Evolutionary conservation across 2,113 vertebrate genomes (phyloP), one percentile per base, ranked within the genome.

Genomic region (Pelmatolapia mariae): DNA sequence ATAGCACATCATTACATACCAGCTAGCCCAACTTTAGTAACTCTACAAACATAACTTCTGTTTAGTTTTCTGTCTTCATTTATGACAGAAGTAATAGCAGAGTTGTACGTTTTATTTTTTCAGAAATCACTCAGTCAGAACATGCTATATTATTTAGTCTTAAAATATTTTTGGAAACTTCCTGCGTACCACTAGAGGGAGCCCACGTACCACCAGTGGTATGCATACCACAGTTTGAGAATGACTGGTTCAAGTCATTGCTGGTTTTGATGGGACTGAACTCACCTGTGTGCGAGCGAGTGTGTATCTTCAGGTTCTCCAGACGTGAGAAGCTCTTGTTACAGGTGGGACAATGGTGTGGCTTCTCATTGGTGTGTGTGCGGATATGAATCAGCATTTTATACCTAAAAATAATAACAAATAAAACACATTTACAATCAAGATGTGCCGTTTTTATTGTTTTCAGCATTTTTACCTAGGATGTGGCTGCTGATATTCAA

Each of bases 311-410:
- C 73, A 99, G 97, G 95, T 99, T 99, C 93, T 99, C 98, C 89
- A 99, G 96, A n/a, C 98, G 98, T 7, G 98, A 99, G 95, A 99
- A 99, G 93, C 98, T 99, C 94, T 99, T 99, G 95, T 97, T 98
- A 89, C 98, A 99, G 92, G 98, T 99, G 36, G 98, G 97, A 87
- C 98, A 99, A 84, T 97, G 98, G 87, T 99, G 98, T 0, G 98
- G 98, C 95, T 99, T 99, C 97, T 99, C 98, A 0, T 99, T 99
- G 89, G 98, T 99, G 94, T 99, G 98, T 0, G 98, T 99, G 53
- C 98, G 97, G 89, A 99, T 99, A 93, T 99, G 98, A 93, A 99
- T 99, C 91, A 99, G 95, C 98, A 99, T 99, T 96, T 99, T 99
- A 95, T 99, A 99, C 96, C 98, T 99, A 89, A 5, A 19, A 45